These are phyloP conservation scores for Lepidothrix coronata DNA, from an alignment of 2,113 vertebrate species.

Conservation along the genomic window DNA sequence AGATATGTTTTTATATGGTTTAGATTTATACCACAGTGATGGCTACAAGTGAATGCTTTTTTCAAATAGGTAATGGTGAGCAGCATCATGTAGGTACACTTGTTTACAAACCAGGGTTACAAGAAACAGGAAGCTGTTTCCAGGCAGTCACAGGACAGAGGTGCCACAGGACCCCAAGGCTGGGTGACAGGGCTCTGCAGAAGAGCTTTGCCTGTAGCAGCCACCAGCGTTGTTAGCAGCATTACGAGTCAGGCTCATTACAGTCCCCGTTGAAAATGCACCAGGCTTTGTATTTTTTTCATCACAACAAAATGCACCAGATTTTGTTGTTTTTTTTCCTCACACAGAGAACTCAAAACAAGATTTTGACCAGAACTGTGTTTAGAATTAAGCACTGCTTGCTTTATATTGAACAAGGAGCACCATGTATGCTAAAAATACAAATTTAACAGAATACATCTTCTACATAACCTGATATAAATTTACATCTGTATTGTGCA, in stretches of 20 bases:
- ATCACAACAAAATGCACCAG: too few relatives aligned
- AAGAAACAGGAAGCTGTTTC: not conserved
- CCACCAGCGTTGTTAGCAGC: accelerated
- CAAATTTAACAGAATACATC: not conserved
- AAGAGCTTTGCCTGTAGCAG: not conserved
- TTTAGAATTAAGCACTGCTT: not conserved
- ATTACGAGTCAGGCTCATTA: accelerated
- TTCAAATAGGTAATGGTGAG: not conserved
- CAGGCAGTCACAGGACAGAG: accelerated
- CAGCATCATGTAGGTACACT: accelerated
- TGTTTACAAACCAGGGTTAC: not conserved
- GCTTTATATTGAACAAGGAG: not conserved
- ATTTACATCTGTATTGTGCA: not conserved
- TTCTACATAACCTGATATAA: not conserved
- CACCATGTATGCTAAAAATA: not conserved
- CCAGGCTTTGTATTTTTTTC: not conserved
- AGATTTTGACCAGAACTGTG: not conserved
- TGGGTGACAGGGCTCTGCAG: not conserved
- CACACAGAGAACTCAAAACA: accelerated
- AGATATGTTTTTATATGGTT: not conserved
- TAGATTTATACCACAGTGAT: not conserved
- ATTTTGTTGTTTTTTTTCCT: not conserved
- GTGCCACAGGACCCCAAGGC: not conserved
- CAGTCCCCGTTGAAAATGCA: not conserved
- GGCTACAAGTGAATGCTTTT: not conserved